Percentiles rank a stretch among this genome's conserved stretches.
These are phyloP conservation scores for Neoaliturus tenellus DNA, from an alignment of 2,888 invertebrate genomes.

Conservation along the genomic window DNA sequence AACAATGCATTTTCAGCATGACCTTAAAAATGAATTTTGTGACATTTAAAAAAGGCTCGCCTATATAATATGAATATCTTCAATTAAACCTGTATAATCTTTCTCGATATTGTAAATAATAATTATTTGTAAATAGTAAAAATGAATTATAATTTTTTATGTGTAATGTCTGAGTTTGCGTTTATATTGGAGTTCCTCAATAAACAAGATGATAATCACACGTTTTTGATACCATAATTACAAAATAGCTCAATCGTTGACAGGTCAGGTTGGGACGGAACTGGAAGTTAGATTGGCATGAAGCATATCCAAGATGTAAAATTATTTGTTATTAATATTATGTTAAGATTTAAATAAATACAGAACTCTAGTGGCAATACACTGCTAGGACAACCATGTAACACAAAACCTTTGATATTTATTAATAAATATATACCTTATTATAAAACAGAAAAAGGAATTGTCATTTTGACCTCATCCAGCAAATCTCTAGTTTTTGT, in stretches of 20 bases:
- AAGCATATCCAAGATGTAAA: constrained; percentile 41
- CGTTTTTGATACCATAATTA: not conserved
- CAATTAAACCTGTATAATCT: not conserved
- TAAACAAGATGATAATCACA: not conserved
- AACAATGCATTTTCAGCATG: too few species aligned
- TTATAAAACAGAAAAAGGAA: constrained; percentile 2
- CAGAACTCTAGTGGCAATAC: constrained; percentile 7
- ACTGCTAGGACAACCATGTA: constrained; percentile 45
- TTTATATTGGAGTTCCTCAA: constrained; percentile 8
- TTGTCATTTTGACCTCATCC: too few species aligned
- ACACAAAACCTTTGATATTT: constrained; percentile 49
- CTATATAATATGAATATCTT: not conserved
- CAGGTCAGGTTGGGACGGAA: not conserved
- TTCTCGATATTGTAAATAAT: constrained; percentile 3
- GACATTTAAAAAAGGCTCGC: not conserved
- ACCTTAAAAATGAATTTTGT: not conserved
- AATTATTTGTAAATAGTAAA: constrained; percentile 22
- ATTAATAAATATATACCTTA: constrained; percentile 49
- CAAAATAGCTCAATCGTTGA: constrained; percentile 1
- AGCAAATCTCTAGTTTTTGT: too few species aligned
- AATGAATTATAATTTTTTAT: not conserved
- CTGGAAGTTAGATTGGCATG: not conserved
- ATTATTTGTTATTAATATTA: constrained; percentile 44
- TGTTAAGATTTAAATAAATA: constrained; percentile 27
- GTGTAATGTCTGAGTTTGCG: constrained; percentile 12